phyloP scores from a whole-genome alignment of 53 echinoderm and acorn worm species.

The Apostichopus leukothele region DNA sequence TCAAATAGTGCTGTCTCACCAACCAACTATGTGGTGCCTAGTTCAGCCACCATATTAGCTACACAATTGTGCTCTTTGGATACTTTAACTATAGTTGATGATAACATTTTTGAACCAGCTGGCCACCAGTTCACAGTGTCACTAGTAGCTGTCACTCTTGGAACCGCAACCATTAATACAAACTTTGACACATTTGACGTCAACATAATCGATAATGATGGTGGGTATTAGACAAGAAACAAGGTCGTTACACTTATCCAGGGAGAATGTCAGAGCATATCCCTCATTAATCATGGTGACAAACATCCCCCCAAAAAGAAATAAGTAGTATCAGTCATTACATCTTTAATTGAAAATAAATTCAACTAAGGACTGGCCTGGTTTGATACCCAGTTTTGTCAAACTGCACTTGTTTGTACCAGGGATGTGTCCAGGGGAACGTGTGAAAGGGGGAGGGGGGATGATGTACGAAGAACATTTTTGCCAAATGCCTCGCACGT shows the following conservation, averaged over 20 bases:
- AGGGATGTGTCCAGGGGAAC: too few relatives aligned
- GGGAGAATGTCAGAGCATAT: background rate
- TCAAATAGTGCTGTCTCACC: background rate
- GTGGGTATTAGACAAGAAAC: background rate
- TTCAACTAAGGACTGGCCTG: too few relatives aligned
- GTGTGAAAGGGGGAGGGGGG: too few relatives aligned
- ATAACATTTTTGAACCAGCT: background rate
- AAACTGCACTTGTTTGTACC: too few relatives aligned
- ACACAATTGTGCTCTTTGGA: background rate
- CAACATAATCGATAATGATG: background rate
- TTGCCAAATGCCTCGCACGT: too few relatives aligned
- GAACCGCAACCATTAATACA: background rate
- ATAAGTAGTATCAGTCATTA: too few relatives aligned
- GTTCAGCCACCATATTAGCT: background rate
- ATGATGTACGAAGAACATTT: too few relatives aligned
- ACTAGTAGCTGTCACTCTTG: background rate
- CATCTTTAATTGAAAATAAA: too few relatives aligned
- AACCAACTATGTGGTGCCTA: background rate
- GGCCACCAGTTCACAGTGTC: background rate
- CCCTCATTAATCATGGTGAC: too few relatives aligned
- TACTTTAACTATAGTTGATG: background rate
- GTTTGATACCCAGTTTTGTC: too few relatives aligned
- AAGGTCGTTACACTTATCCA: background rate
- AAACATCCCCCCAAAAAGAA: too few relatives aligned
- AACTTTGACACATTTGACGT: constrained; percentile 2